Evolutionary conservation across 2,797 vertebrate genomes (phyloP), one percentile per base, ranked within the genome.

Genomic region (Calcarius lapponicus): DNA sequence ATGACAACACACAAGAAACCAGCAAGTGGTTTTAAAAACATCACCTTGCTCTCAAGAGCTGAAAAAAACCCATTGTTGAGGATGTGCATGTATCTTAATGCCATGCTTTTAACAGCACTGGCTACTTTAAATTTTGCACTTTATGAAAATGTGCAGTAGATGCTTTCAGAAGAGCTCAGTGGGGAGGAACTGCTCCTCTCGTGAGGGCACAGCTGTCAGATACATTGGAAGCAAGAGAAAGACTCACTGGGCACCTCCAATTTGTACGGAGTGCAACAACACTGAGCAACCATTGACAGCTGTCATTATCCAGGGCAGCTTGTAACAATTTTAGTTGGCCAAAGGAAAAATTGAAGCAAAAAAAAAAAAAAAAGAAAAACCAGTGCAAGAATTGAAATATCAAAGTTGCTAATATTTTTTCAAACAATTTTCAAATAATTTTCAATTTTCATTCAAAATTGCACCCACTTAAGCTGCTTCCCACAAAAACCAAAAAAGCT

Each of bases 261-360:
- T 5, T 32, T 13, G 34, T 20, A 38, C 34, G 47, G 25, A 60
- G 32, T 26, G 36, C 53, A 88, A 17, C 21, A 65, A 24, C 36
- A 64, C 42, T 22, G 66, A 62, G 17, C 34, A 14, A 13, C 13
- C 67, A 53, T 0, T 50, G 56, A 38, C 7, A 75, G 53, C 58
- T 84, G 8, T 17, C 75, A 53, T 31, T 18, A n/a, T 15, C 64
- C 50, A 66, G 42, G 36, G 7, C 48, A 74, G 50, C 17, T 84
- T 69, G 50, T 19, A 75, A 54, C 0, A 0, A 34, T 40, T 74
- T 40, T 75, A 83, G 47, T 0, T 45, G 56, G 34, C 8, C 60
- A 67, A 50, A 12, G 34, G 61, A 82, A 86, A 91, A 91, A 67
- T 0, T 36, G n/a, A 87, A 21, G 45, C 12, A 40, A 80, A 51